Conservation (phyloP, 2,888 invertebrate species). For the Xanthia icteritia region DNA sequence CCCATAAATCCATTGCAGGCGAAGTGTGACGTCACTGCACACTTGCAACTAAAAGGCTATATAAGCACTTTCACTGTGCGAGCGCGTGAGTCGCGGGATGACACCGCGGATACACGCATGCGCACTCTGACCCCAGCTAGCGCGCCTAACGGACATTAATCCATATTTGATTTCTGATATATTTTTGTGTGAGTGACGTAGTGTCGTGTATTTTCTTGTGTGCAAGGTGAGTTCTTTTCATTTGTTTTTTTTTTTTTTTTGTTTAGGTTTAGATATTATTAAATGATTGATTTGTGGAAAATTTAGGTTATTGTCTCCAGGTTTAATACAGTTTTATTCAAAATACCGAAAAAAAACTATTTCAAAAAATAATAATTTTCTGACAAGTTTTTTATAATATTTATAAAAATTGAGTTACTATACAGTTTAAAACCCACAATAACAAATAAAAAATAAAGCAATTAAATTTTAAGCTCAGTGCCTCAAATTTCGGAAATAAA, state of each 20-base stretch:
- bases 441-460: neutral
- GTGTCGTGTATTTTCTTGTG: constrained; percentile 82
- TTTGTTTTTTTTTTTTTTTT: constrained; percentile 7
- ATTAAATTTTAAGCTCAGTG: neutral
- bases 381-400: neutral
- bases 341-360: neutral
- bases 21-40: constrained; percentile 78
- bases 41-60: constrained; percentile 85
- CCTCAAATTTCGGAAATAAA: constrained; percentile 1
- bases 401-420: too few relatives aligned
- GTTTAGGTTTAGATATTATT: neutral
- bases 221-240: constrained; percentile 81
- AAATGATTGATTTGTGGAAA: neutral
- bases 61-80: constrained; percentile 87
- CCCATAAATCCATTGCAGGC: constrained; percentile 71
- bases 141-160: constrained; percentile 71
- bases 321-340: neutral
- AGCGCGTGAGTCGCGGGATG: constrained; percentile 86
- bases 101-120: constrained; percentile 77
- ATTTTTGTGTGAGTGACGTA: constrained; percentile 80
- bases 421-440: neutral
- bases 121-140: constrained; percentile 86
- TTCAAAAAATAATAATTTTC: neutral
- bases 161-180: constrained; percentile 56
- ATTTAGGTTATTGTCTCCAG: neutral